Evolutionary conservation across 2,888 invertebrate species (phyloP).

Genomic region (Cosmopolites sordidus): DNA sequence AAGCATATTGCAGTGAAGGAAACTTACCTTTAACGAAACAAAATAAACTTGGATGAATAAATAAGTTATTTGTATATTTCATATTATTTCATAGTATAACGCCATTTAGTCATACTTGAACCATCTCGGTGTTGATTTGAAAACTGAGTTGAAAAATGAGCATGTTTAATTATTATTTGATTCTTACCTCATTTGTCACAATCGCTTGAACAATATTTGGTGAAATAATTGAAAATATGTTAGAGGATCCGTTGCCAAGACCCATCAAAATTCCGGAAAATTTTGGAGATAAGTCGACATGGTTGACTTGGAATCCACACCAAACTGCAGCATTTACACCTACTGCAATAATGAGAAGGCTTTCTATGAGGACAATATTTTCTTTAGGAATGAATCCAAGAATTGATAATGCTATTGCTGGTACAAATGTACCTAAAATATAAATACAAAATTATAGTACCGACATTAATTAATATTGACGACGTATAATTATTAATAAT

Average conservation of each 20-base stretch:
- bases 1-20: too few relatives aligned
- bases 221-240: constrained; percentile 73
- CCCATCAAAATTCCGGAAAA: constrained; percentile 83
- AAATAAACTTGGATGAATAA: too few relatives aligned
- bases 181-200: constrained; percentile 62
- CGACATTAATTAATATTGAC: too few relatives aligned
- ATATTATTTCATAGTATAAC: too few relatives aligned
- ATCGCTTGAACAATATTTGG: constrained; percentile 69
- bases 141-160: too few relatives aligned
- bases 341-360: constrained; percentile 65
- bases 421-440: constrained; percentile 47
- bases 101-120: too few relatives aligned
- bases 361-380: constrained; percentile 52
- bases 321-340: constrained; percentile 72
- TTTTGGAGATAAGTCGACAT: constrained; percentile 80
- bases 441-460: too few relatives aligned
- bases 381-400: constrained; percentile 33
- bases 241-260: constrained; percentile 75
- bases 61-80: too few relatives aligned
- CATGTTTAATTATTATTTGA: too few relatives aligned
- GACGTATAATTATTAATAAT: too few relatives aligned
- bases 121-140: too few relatives aligned
- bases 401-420: constrained; percentile 32
- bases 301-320: constrained; percentile 73
- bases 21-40: too few relatives aligned